A percentile compares a stretch with the other conserved stretches of the same genome.
These are phyloP conservation scores for Cotesia typhae DNA, from an alignment of 1,140 invertebrate species.

Conservation along the genomic window DNA sequence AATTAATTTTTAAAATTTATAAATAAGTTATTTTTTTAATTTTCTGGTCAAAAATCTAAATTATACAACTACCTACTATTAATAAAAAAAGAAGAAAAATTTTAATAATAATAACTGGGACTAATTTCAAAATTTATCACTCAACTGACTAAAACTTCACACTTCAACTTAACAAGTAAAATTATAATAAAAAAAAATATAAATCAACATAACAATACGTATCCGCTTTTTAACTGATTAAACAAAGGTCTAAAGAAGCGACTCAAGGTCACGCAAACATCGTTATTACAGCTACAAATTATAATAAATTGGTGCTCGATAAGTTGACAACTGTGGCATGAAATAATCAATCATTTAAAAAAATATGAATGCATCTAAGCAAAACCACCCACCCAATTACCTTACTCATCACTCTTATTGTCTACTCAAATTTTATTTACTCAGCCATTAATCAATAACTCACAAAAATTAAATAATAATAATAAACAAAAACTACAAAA, in stretches of 20 bases:
- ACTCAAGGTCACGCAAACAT: constrained; percentile 24
- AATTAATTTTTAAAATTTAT: no score
- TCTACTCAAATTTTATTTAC: constrained; percentile 1
- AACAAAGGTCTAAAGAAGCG: constrained; percentile 31
- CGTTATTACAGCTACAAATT: constrained; percentile 19
- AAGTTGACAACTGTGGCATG: constrained; percentile 21
- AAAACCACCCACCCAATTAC: neutral
- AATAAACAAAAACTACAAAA: neutral
- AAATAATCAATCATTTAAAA: constrained; percentile 16
- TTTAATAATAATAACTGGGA: no score
- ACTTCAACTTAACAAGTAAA: no score
- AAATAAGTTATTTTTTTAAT: no score
- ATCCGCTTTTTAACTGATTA: constrained; percentile 23
- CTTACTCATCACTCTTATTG: neutral
- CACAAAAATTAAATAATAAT: constrained; percentile 15
- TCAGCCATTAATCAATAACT: neutral
- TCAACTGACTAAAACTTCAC: no score
- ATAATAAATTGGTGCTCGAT: constrained; percentile 23
- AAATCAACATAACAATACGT: neutral
- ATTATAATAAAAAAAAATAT: no score
- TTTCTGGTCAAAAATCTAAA: no score
- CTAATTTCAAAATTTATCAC: no score
- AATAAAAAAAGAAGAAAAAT: no score
- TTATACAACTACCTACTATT: no score
- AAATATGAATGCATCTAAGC: neutral